Percentiles rank a stretch among this genome's conserved stretches.
phyloP scores from a whole-genome alignment of 2,113 vertebrate species.

The Columba livia region DNA sequence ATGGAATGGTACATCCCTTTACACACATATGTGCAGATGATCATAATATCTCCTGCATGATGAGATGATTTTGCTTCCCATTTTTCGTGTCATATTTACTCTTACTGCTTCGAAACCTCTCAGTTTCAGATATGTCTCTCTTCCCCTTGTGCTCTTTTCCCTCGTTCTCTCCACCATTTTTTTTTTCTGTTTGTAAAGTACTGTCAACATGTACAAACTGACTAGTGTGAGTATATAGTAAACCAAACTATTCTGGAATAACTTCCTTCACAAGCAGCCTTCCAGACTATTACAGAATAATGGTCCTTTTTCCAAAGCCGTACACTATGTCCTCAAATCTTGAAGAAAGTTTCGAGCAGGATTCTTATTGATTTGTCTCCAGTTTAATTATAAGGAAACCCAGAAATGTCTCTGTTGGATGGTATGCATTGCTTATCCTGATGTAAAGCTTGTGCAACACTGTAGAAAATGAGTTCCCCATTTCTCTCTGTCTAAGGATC shows the following conservation, averaged over 20 bases:
- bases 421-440: background rate
- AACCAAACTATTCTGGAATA: background rate
- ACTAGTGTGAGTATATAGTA: background rate
- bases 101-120: background rate
- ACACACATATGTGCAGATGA: background rate
- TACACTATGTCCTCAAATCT: background rate
- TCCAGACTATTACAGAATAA: background rate
- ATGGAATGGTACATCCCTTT: background rate
- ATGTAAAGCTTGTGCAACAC: background rate
- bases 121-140: background rate
- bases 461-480: background rate
- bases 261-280: background rate
- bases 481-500: background rate
- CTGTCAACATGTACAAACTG: background rate
- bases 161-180: background rate
- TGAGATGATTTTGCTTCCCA: background rate
- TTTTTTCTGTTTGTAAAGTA: background rate
- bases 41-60: background rate
- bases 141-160: background rate
- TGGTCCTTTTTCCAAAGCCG: background rate
- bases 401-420: background rate
- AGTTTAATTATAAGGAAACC: background rate
- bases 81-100: background rate
- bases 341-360: background rate
- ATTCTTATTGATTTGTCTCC: background rate